Conservation (phyloP, 1,140 invertebrate genomes). For the Pogonomyrmex californicus region DNA sequence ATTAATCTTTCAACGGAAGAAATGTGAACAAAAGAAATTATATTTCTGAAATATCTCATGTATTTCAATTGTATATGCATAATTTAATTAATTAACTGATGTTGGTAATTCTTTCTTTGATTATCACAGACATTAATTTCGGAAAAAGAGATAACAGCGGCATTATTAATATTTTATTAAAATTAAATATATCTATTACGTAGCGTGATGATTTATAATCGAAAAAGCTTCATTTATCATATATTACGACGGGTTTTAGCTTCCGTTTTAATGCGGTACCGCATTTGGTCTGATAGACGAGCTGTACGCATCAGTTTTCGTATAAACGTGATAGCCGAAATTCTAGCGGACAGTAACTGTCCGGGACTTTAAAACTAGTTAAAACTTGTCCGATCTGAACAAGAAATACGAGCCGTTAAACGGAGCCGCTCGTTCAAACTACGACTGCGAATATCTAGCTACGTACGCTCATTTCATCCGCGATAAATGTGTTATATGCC, state of each 20-base stretch:
- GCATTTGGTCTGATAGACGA: slow-evolving; percentile 31
- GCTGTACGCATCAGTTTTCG: slow-evolving; percentile 37
- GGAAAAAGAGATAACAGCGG: not conserved
- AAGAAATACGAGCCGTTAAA: slow-evolving; percentile 64
- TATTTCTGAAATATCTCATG: not conserved
- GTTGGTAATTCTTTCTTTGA: not conserved
- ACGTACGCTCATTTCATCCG: slow-evolving; percentile 36
- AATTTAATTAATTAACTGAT: not conserved
- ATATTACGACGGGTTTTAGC: not conserved
- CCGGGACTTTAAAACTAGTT: slow-evolving; percentile 60
- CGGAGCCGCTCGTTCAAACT: slow-evolving; percentile 29
- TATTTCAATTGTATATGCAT: not conserved
- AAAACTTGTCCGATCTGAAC: slow-evolving; percentile 10
- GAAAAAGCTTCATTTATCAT: slow-evolving; percentile 34
- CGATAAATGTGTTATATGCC: slow-evolving; percentile 27
- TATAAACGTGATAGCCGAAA: slow-evolving; percentile 50
- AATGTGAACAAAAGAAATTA: not conserved
- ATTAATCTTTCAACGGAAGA: not conserved
- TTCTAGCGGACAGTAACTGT: slow-evolving; percentile 39
- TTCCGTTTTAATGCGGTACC: not conserved
- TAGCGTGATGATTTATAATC: not conserved
- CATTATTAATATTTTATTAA: not conserved
- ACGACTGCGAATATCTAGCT: not conserved
- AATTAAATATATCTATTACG: not conserved
- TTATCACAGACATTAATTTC: not conserved